Base-by-base conservation (phyloP, 2,797 vertebrate genomes). In the Odontamblyopus lacepedii region DNA sequence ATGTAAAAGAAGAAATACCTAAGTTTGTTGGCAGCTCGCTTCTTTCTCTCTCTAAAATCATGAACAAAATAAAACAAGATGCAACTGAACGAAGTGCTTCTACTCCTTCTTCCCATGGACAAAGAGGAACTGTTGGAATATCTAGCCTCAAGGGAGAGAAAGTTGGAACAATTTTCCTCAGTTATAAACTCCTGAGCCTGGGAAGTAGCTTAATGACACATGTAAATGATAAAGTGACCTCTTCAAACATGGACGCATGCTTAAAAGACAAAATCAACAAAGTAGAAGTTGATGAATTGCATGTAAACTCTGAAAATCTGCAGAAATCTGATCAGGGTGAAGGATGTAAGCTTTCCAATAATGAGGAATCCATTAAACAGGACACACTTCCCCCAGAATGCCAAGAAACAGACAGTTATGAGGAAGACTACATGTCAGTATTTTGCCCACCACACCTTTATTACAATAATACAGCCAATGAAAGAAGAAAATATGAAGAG, bases 371-470 rank as follows among this genome's bases (percentile, higher is more conserved):
- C 29, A 16, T 6, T 30, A 32, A 63, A 71, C 23, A 69, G 74
- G 51, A 76, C 35, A 44, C 77, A 65, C 32, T 67, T 50, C 18
- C 48, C 60, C 11, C 78, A 59, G 29, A 76, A 48, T 8, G 27
- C 7, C 29, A 73, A 78, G 72, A 75, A 59, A 62, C 35, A 18
- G 74, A 76, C 59, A 23, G 63, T 26, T 78, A 23, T n/a, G 81
- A 86, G n/a, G 88, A 85, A n/a, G 73, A 92, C n/a, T 72, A 92
- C 88, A 19, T 71, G 32, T 62, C 71, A 2, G 0, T 84, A 1
- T 94, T 96, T 79, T 95, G 94, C 26, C 96, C 96, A 2, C 97
- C 97, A 0, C 88, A 88, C 57, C 93, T 98, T 48, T 96, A 94
- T 81, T 98, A 95, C 84, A 91, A 80, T 18, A 87, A 82, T 1